Evolutionary conservation across 2,113 vertebrate genomes (phyloP), one percentile per base, ranked within the genome.

Genomic region (Lycaon pictus): DNA sequence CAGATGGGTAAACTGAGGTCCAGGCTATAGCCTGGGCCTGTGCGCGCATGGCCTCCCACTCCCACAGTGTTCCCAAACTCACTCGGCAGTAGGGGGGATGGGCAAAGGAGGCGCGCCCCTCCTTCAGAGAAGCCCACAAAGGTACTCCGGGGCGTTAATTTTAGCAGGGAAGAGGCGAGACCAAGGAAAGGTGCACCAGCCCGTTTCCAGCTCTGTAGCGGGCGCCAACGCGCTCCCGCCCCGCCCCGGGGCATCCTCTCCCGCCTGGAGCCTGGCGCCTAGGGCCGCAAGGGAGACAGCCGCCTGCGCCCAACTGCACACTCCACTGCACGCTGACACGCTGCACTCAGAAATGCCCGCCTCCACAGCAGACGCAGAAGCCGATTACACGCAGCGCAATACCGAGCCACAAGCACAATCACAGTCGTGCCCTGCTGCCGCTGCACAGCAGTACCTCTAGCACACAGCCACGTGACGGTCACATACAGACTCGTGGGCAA

Each of bases 251-350:
- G 69, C 56, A 88, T 77, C 93, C 86, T 95, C 92, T 97, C 96
- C 95, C 93, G 97, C 97, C 96, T 53, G 87, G 96, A 98, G 83
- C 97, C 95, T 27, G 93, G 71, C 11, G 20, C 92, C 25, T 1
- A 20, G 86, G 11, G 8, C 85, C 55, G 5, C 12, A 4, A 7
- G 25, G 16, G 35, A 67, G 90, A 81, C 60, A 8, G 89, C 58
- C 5, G 58, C 91, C 3, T 23, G 88, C 88, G 5, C 5, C 37
- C 51, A 4, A 3, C 37, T 8, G 76, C 89, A 16, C 81, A 1
- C 58, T 51, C 77, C 8, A 3, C 15, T 51, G 60, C 95, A 19
- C 95, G 27, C 35, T 2, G 53, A 35, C 35, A 20, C 27, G 67
- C 76, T 51, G 29, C n/a, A 3, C 63, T 35, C 88, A 10, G 7